Base-by-base conservation (phyloP, 92 coral and sea anemone genomes). In the Parazoanthus swiftii region DNA sequence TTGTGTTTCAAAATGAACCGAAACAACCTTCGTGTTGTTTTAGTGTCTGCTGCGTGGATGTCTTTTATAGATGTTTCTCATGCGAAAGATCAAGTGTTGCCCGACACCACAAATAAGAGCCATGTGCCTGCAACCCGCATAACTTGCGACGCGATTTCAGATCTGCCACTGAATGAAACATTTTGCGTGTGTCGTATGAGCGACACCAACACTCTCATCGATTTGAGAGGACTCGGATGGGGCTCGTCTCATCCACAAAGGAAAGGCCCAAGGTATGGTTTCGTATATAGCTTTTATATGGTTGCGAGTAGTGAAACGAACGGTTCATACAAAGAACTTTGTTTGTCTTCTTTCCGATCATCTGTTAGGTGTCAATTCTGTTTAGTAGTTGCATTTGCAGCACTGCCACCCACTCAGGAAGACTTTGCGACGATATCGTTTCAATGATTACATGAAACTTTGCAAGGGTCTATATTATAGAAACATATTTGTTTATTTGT, bases 181-280 rank as follows among this genome's bases (percentile, higher is more conserved):
- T 84, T 84, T 29, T 84, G 87, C 25, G 77, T 84, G 9, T 84
- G 87, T 15, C 87, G 77, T 16, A 6, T 84, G 25, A 70, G 78
- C 7, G 87, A 84, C n/a, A 46, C 87, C 1, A 9, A 33, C 15
- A 8, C 39, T 1, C 39, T 84, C 16, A 58, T 84, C 0, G 87
- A 84, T 29, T 36, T 84, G 4, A 84, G 87, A 46, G 23, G 65
- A 13, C 15, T 84, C 8, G 79, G 18, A 35, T 70, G 79, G 79
- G 0, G 8, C 25, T 8, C 6, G 26, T 26, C 67, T 0, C 48
- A 71, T 46, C 78, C 66, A 48, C 10, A 16, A 2, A 67, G 79
- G 29, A 25, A 46, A 25, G 56, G 43, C 6, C 87, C 87, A 23
- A 84, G 87, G 87, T 84, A 70, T 38, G 6, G 70, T 63, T 54